phyloP scores from a whole-genome alignment of 2,113 vertebrate genomes.

The Micronycteris hirsuta region DNA sequence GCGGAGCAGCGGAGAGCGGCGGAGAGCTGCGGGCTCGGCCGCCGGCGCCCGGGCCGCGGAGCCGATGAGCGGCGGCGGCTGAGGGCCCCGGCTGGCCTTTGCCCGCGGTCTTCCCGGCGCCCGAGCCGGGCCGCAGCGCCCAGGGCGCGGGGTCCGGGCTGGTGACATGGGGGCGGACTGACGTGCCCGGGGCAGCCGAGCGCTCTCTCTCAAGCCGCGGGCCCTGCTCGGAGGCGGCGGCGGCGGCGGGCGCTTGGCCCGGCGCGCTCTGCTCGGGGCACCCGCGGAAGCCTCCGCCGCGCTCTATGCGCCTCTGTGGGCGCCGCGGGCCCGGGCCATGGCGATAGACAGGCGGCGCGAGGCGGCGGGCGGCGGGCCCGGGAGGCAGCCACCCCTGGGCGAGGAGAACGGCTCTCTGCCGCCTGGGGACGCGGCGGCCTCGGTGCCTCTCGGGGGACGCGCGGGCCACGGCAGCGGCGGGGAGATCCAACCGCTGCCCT shows the following conservation, averaged over 20 bases:
- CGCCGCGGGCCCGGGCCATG: conserved; percentile 74
- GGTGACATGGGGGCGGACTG: conserved; percentile 60
- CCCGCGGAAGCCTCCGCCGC: conserved; percentile 48
- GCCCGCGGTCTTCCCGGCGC: conserved; percentile 22
- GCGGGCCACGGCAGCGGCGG: conserved; percentile 43
- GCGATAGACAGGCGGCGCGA: conserved; percentile 82
- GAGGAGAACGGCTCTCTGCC: conserved; percentile 83
- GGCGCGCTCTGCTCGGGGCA: conserved; percentile 10
- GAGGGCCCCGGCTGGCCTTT: conserved; percentile 40
- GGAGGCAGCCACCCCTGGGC: conserved; percentile 62
- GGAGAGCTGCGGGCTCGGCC: background rate
- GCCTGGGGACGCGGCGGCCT: conserved; percentile 67
- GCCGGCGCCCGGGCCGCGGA: conserved; percentile 15
- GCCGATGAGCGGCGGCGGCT: conserved; percentile 57
- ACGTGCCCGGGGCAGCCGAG: background rate
- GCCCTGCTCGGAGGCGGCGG: conserved; percentile 54
- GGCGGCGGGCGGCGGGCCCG: conserved; percentile 71
- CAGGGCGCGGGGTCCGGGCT: conserved; percentile 65
- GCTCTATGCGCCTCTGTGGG: conserved; percentile 69
- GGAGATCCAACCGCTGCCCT: conserved; percentile 78
- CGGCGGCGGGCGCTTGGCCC: conserved; percentile 47
- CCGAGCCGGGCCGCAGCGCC: conserved; percentile 48
- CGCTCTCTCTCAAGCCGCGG: conserved; percentile 29
- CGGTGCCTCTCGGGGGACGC: conserved; percentile 63
- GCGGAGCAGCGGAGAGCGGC: background rate